These are phyloP conservation scores for Styela plicata DNA, from an alignment of 23 tunicate species.

Conservation along the genomic window DNA sequence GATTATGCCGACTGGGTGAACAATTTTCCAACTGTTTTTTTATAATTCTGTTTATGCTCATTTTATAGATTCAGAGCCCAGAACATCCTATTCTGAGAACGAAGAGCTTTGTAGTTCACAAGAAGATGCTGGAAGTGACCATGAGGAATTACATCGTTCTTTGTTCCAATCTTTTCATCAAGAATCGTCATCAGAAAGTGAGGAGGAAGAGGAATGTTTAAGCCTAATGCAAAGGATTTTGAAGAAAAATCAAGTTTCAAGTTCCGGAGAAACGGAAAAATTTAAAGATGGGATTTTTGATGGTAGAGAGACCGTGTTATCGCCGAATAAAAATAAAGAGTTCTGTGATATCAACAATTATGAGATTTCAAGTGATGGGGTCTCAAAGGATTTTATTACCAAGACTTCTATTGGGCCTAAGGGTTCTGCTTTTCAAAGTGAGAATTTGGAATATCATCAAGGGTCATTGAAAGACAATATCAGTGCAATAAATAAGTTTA, in stretches of 20 bases:
- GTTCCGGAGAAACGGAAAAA: no score
- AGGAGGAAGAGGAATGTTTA: constrained; percentile 13
- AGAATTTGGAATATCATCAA: neutral
- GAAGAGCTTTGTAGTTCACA: neutral
- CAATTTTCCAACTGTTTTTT: no score
- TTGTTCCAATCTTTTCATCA: constrained; percentile 9
- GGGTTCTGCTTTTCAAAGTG: neutral
- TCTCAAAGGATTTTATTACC: neutral
- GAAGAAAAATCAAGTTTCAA: neutral
- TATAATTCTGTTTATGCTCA: no score
- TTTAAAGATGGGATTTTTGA: no score
- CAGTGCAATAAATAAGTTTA: neutral
- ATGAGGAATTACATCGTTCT: constrained; percentile 18
- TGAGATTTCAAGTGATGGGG: no score
- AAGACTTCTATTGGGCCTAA: no score
- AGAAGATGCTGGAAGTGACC: constrained; percentile 2
- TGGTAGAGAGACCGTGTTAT: no score
- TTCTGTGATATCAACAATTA: no score
- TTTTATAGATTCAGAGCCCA: no score
- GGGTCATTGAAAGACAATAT: neutral
- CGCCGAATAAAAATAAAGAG: no score
- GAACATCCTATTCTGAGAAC: no score
- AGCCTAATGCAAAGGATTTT: constrained; percentile 12
- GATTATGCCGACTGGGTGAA: no score
- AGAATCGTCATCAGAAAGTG: neutral